These are phyloP conservation scores for Emydocephalus ijimae DNA, from an alignment of 2,113 vertebrate species.

Conservation along the genomic window DNA sequence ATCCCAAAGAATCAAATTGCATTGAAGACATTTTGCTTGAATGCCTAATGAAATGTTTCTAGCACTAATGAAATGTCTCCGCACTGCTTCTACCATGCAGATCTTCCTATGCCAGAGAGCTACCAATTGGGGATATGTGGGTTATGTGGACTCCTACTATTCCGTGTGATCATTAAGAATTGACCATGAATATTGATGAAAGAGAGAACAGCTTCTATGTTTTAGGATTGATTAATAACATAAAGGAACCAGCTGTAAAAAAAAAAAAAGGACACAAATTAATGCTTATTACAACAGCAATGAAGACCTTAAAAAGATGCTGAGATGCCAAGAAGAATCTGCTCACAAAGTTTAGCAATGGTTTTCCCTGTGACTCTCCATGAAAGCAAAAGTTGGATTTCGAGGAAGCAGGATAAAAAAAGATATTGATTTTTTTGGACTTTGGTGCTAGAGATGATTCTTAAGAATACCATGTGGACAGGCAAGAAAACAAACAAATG, in stretches of 20 bases:
- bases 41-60: neutral
- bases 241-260: neutral
- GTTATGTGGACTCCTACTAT: neutral
- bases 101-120: neutral
- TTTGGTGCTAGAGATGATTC: neutral
- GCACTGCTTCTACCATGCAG: neutral
- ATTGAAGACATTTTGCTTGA: neutral
- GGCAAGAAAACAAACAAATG: neutral
- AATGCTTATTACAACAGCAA: neutral
- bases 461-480: neutral
- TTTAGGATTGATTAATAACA: neutral
- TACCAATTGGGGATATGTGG: neutral
- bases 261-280: neutral
- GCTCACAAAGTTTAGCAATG: neutral
- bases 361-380: neutral
- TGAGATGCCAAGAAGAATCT: neutral
- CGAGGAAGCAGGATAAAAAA: neutral
- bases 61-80: neutral
- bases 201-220: neutral
- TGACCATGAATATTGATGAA: neutral
- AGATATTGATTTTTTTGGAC: neutral
- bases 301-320: neutral
- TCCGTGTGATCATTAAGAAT: neutral
- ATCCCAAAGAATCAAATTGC: neutral
- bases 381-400: neutral